phyloP scores from a whole-genome alignment of 30 jellyfish, hydroid and myxozoan genomes.

The Nemopilema nomurai region DNA sequence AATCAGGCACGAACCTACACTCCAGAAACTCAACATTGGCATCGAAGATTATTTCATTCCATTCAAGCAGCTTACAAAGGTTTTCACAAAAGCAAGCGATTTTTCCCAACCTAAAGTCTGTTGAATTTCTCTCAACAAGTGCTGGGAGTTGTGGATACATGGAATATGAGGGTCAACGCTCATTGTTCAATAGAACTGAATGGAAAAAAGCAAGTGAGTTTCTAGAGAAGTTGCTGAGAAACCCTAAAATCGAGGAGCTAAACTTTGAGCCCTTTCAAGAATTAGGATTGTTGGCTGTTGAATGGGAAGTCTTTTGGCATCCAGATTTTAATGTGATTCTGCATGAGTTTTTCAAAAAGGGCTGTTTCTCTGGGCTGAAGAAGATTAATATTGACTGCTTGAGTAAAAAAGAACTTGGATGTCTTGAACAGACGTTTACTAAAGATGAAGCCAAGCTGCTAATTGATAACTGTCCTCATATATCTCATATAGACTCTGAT shows the following conservation, averaged over 20 bases:
- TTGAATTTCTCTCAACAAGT: slow-evolving; percentile 12
- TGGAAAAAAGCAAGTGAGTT: background rate
- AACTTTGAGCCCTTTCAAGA: background rate
- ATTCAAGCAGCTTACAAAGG: background rate
- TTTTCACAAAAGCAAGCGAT: background rate
- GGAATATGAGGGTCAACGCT: background rate
- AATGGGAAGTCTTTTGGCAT: background rate
- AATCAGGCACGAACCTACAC: slow-evolving; percentile 12
- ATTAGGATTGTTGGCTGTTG: background rate
- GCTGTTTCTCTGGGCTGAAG: slow-evolving; percentile 20
- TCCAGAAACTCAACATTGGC: slow-evolving; percentile 15
- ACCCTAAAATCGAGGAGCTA: background rate
- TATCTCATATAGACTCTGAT: slow-evolving; percentile 19
- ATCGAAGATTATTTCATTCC: background rate
- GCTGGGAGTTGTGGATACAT: background rate
- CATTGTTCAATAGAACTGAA: background rate
- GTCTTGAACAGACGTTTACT: background rate
- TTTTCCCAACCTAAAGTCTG: slow-evolving; percentile 1
- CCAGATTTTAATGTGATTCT: background rate
- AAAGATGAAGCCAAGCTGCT: slow-evolving; percentile 1
- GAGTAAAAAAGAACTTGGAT: background rate
- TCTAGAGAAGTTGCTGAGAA: background rate
- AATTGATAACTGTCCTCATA: slow-evolving; percentile 3
- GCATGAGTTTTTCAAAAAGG: background rate
- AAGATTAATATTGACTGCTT: slow-evolving; percentile 14